Percentiles rank a stretch among this genome's conserved stretches.
These are phyloP conservation scores for Drosophila pectinifera DNA, from an alignment of 1,140 invertebrate genomes.

Conservation along the genomic window DNA sequence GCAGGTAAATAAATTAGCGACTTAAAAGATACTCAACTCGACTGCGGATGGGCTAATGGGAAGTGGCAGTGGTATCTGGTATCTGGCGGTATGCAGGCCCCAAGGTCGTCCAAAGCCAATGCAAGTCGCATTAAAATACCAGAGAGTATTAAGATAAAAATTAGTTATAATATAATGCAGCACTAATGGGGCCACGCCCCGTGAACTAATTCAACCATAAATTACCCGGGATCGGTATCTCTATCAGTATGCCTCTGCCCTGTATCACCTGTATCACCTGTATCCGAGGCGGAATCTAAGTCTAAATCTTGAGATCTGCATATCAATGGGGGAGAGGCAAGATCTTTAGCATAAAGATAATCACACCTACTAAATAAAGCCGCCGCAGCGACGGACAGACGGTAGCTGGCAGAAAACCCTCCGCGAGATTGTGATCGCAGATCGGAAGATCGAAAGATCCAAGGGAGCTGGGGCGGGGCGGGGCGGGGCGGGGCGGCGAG, in stretches of 20 bases:
- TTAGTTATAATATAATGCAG: constrained; percentile 20
- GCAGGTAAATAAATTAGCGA: constrained; percentile 77
- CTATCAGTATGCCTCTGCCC: too few relatives aligned
- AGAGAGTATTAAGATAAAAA: constrained; percentile 56
- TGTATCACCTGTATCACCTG: too few relatives aligned
- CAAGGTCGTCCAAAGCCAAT: constrained; percentile 57
- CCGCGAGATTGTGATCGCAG: constrained; percentile 17
- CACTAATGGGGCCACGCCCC: constrained; percentile 25
- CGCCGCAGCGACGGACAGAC: constrained; percentile 17
- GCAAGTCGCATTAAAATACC: constrained; percentile 75
- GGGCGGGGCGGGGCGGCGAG: too few relatives aligned
- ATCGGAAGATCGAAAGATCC: neutral
- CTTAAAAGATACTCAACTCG: constrained; percentile 54
- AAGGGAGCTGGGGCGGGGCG: neutral
- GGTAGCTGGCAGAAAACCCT: constrained; percentile 26
- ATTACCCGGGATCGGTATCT: constrained; percentile 33
- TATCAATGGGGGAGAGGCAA: constrained; percentile 54
- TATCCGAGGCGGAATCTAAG: constrained; percentile 9
- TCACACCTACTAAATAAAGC: constrained; percentile 81
- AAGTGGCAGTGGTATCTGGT: neutral
- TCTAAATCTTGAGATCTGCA: constrained; percentile 53
- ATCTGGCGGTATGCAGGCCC: constrained; percentile 11
- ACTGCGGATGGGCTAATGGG: neutral
- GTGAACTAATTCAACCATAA: constrained; percentile 41
- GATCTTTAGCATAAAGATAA: constrained; percentile 80